A percentile compares a stretch with the other conserved stretches of the same genome.
Evolutionary conservation across 2,797 vertebrate species (phyloP).

Genomic region (Anisognathus igniventris): DNA sequence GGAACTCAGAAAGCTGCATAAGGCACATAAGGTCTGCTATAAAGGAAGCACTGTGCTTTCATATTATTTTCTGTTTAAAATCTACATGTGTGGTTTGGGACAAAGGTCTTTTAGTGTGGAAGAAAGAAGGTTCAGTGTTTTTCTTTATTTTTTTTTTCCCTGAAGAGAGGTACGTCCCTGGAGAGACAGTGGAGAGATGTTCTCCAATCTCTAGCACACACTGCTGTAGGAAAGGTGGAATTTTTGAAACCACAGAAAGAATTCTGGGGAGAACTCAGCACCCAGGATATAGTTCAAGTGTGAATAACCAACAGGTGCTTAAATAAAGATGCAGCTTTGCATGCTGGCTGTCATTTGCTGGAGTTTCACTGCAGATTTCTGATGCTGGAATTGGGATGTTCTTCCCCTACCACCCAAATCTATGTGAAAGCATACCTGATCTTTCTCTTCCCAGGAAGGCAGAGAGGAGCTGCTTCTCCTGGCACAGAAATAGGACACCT

Average conservation of each 20-base stretch:
- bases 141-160: constrained; percentile 16
- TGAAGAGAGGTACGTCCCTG: constrained; percentile 51
- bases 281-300: not conserved
- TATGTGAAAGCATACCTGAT: not conserved
- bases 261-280: not conserved
- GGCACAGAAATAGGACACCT: not conserved
- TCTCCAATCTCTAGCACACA: not conserved
- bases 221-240: constrained; percentile 22
- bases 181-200: constrained; percentile 65
- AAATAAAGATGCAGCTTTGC: not conserved
- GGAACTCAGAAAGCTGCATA: constrained; percentile 73
- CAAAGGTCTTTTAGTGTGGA: constrained; percentile 79
- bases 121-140: constrained; percentile 75
- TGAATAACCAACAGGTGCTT: constrained; percentile 50
- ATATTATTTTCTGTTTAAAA: constrained; percentile 78
- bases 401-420: not conserved
- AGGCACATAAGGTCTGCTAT: constrained; percentile 73
- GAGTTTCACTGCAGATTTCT: not conserved
- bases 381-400: not conserved
- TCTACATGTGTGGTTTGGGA: constrained; percentile 80
- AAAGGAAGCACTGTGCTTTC: constrained; percentile 79
- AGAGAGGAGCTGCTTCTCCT: not conserved
- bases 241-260: not conserved
- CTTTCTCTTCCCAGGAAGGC: not conserved
- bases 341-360: not conserved